These are phyloP conservation scores for Ctenoplectra terminalis DNA, from an alignment of 1,140 invertebrate species.

Conservation along the genomic window DNA sequence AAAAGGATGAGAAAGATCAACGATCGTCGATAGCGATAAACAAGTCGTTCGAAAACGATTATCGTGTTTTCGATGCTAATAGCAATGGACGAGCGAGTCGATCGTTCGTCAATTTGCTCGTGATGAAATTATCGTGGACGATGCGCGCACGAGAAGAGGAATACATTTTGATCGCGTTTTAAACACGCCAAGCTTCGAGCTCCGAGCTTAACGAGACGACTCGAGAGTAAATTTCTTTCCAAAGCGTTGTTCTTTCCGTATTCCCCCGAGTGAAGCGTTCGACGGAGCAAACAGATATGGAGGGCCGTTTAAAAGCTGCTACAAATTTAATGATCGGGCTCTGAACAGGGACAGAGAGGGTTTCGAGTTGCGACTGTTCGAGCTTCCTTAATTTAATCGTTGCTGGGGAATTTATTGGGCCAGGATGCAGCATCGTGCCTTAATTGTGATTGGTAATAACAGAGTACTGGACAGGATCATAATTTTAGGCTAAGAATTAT, in stretches of 20 bases:
- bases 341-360: too few relatives aligned
- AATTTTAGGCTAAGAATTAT: too few relatives aligned
- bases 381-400: background rate
- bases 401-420: background rate
- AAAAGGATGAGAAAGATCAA: background rate
- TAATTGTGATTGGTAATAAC: background rate
- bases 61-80: conserved; percentile 23
- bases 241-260: background rate
- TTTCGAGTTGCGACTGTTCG: background rate
- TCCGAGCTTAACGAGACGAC: background rate
- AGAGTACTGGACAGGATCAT: too few relatives aligned
- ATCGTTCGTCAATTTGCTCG: conserved; percentile 31
- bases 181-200: background rate
- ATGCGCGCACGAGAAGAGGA: background rate
- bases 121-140: background rate
- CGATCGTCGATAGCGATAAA: conserved; percentile 64
- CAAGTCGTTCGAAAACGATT: conserved; percentile 67
- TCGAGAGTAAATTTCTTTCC: background rate
- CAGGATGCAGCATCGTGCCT: too few relatives aligned
- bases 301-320: background rate
- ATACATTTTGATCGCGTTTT: conserved; percentile 10
- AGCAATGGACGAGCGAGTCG: conserved; percentile 42
- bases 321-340: conserved; percentile 1
- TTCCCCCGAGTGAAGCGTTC: background rate
- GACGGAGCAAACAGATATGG: background rate